These are phyloP conservation scores for Pseudorasbora parva DNA, from an alignment of 2,113 vertebrate genomes.

Conservation along the genomic window DNA sequence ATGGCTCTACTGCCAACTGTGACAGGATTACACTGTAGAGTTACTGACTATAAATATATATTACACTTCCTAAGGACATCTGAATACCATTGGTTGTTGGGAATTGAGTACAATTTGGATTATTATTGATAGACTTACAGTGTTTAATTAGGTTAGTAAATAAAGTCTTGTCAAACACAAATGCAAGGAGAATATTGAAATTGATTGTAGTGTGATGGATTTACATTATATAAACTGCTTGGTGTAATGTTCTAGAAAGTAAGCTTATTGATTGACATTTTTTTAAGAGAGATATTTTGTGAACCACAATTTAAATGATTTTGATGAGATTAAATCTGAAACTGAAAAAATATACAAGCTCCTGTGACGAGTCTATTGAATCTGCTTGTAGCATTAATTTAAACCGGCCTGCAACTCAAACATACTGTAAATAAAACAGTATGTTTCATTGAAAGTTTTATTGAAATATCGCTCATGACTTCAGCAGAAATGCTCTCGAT, in stretches of 20 bases:
- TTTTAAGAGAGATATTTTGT: neutral
- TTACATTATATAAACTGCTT: conserved; percentile 35
- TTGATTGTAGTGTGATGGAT: conserved; percentile 43
- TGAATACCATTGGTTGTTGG: neutral
- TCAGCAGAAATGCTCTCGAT: neutral
- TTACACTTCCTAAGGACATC: neutral
- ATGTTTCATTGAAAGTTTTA: too few relatives aligned
- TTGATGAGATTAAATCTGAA: conserved; percentile 30
- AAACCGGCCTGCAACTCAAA: neutral
- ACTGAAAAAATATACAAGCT: too few relatives aligned
- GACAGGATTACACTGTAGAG: conserved; percentile 32
- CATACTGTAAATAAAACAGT: neutral
- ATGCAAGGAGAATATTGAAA: conserved; percentile 27
- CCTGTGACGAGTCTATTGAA: neutral
- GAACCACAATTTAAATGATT: conserved; percentile 36
- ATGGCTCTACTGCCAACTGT: conserved; percentile 34
- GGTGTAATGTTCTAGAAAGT: conserved; percentile 40
- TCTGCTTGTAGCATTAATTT: neutral
- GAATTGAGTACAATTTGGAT: conserved; percentile 8
- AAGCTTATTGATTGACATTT: conserved; percentile 41
- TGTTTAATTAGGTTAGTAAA: conserved; percentile 51
- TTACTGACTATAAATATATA: conserved; percentile 42
- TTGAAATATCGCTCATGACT: neutral
- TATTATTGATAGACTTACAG: conserved; percentile 44
- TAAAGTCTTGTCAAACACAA: conserved; percentile 32